Percentiles rank a stretch among this genome's conserved stretches.
These are phyloP conservation scores for Barnardius zonarius DNA, from an alignment of 2,113 vertebrate species.

Conservation along the genomic window DNA sequence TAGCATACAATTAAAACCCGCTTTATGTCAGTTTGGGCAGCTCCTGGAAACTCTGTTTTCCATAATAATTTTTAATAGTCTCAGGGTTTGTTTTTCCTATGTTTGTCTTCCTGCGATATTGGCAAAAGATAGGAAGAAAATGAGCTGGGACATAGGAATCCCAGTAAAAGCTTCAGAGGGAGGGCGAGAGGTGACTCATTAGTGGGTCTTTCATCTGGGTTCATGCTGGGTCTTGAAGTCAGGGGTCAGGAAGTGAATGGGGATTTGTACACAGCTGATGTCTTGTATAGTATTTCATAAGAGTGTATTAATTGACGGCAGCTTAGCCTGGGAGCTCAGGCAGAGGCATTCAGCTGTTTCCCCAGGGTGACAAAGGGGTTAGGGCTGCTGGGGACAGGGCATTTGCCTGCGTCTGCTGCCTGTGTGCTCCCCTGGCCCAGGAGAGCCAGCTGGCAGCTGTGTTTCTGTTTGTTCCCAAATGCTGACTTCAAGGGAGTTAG, in stretches of 20 bases:
- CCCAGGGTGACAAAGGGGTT: not conserved
- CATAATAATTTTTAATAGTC: conserved; percentile 7
- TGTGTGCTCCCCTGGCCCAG: not conserved
- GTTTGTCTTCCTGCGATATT: conserved; percentile 2
- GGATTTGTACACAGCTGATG: not conserved
- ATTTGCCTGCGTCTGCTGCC: not conserved
- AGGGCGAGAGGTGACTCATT: conserved; percentile 25
- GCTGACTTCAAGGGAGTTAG: not conserved
- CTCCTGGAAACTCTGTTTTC: conserved; percentile 5
- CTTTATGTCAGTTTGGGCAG: not conserved
- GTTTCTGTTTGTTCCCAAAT: not conserved
- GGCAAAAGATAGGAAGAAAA: conserved; percentile 30
- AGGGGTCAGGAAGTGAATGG: conserved; percentile 15
- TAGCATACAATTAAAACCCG: not conserved
- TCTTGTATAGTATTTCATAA: conserved; percentile 10
- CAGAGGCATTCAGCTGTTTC: not conserved
- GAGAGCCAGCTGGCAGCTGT: not conserved
- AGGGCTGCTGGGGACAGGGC: not conserved
- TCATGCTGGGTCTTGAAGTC: not conserved
- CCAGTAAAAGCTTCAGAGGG: not conserved
- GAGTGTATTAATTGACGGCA: not conserved
- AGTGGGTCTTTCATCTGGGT: conserved; percentile 1
- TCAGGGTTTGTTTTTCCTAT: conserved; percentile 31
- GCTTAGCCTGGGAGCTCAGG: not conserved
- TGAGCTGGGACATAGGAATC: not conserved